Evolutionary conservation across 2,888 invertebrate species (phyloP).

Genomic region (Drosophila subsilvestris): DNA sequence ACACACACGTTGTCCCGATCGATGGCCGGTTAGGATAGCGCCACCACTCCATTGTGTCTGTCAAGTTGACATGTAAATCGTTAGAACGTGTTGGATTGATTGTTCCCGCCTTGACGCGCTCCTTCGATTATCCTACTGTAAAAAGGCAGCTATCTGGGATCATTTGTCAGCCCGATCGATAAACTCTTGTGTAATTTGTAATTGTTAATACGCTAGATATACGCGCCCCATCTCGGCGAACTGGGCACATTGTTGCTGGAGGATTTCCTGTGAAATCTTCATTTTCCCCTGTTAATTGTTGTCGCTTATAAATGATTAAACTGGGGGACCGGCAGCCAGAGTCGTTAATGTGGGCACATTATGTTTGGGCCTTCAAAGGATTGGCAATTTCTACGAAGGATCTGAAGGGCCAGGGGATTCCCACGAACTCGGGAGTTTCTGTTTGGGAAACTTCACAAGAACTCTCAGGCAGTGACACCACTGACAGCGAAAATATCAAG

Average conservation of each 20-base stretch:
- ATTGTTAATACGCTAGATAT: slow-evolving; percentile 61
- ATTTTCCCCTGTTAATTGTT: slow-evolving; percentile 41
- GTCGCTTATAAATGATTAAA: slow-evolving; percentile 29
- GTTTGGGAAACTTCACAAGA: slow-evolving; percentile 3
- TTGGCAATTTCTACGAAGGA: slow-evolving; percentile 70
- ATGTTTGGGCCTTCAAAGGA: slow-evolving; percentile 60
- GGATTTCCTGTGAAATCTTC: slow-evolving; percentile 52
- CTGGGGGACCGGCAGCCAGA: slow-evolving; percentile 8
- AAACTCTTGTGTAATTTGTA: slow-evolving; percentile 60
- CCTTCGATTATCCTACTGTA: slow-evolving; percentile 33
- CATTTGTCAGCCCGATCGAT: slow-evolving; percentile 61
- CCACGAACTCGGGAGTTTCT: slow-evolving; percentile 50
- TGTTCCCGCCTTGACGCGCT: slow-evolving; percentile 67
- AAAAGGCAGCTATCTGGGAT: slow-evolving; percentile 27
- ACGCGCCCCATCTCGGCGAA: slow-evolving; percentile 34
- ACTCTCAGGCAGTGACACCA: not conserved
- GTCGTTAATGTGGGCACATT: slow-evolving; percentile 77
- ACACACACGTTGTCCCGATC: slow-evolving; percentile 55
- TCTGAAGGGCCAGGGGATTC: slow-evolving; percentile 33
- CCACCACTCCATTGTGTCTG: slow-evolving; percentile 53
- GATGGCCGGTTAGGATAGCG: slow-evolving; percentile 21
- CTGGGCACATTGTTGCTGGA: slow-evolving; percentile 56
- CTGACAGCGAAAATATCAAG: not conserved
- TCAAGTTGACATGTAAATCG: slow-evolving; percentile 78
- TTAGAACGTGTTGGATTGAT: slow-evolving; percentile 77